Base-by-base conservation (phyloP, 1,140 invertebrate species). In the Andrena cerasifolii region DNA sequence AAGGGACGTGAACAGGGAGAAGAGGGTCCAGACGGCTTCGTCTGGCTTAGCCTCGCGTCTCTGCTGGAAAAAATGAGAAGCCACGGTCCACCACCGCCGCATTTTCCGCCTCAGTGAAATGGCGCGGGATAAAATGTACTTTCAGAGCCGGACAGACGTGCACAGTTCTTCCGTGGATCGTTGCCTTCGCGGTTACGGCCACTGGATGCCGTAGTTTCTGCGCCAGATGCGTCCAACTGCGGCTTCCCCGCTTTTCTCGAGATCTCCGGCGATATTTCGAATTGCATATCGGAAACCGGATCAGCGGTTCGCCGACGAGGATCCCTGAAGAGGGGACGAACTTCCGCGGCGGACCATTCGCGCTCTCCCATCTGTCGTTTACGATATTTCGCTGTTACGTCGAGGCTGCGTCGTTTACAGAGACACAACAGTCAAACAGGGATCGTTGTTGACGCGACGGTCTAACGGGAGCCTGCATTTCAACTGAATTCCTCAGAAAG, bases 121-220 rank as follows among this genome's bases (percentile, higher is more conserved):
- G 58, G 33, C 33, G 33, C 56, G 33, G 58, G 58, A 61, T 61
- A 61, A 61, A 61, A 3, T 40, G 58, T 61, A 33, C 33, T 61
- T 24, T 12, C n/a, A 40, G 36, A 40, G 36, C 36, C 14, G n/a
- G 26, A 33, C n/a, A 5, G 53, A 24, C 33, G 53, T 24, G 3
- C 26, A 24, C 45, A 21, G 28, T 26, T 33, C 31, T 40, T 51
- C 45, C 43, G 45, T 33, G 58, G 45, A n/a, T 62, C 53, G 68
- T 71, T 71, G 26, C 18, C 4, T 47, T 33, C 68, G 26, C 12
- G 54, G 40, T 71, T 63, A 73, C 47, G 70, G 59, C n/a, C 70
- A 36, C 14, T 26, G 45, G 70, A 63, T n/a, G n/a, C 54, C 40
- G 54, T 45, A 51, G 43, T 33, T 33, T 61, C 43, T 24, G 58